Evolutionary conservation across 2,113 vertebrate genomes (phyloP).

Genomic region (Galbula dea): DNA sequence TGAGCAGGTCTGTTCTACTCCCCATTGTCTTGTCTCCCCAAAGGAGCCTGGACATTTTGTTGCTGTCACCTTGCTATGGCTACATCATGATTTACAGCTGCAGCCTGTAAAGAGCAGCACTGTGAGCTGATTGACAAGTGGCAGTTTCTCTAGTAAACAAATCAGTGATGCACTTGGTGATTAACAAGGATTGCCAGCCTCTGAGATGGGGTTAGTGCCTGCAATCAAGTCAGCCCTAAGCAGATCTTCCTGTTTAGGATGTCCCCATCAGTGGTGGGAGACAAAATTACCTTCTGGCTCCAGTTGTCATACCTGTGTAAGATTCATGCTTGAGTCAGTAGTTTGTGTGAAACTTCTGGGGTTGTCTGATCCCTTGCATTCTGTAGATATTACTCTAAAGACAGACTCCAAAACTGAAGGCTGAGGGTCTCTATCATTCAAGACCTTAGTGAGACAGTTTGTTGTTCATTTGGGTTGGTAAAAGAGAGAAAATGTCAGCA

Average conservation of each 20-base stretch:
- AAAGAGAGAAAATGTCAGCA: background rate
- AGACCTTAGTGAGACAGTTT: background rate
- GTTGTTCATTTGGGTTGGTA: background rate
- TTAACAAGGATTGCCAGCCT: background rate
- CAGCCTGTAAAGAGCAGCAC: background rate
- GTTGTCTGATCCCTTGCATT: background rate
- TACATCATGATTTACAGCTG: background rate
- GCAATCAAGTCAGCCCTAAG: background rate
- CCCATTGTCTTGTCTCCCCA: background rate
- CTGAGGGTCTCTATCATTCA: rapidly evolving
- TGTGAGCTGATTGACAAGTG: background rate
- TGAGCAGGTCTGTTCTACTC: background rate
- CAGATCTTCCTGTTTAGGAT: background rate
- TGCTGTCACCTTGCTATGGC: constrained; percentile 6
- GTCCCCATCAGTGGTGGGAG: rapidly evolving
- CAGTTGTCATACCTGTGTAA: background rate
- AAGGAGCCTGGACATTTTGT: background rate
- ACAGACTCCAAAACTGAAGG: background rate
- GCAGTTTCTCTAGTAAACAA: constrained; percentile 7
- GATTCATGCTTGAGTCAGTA: background rate
- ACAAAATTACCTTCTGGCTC: background rate
- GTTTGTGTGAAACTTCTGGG: background rate
- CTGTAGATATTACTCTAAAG: background rate
- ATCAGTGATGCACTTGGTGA: background rate
- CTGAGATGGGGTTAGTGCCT: background rate